phyloP scores from a whole-genome alignment of 1,140 invertebrate genomes.

The Camponotus floridanus region DNA sequence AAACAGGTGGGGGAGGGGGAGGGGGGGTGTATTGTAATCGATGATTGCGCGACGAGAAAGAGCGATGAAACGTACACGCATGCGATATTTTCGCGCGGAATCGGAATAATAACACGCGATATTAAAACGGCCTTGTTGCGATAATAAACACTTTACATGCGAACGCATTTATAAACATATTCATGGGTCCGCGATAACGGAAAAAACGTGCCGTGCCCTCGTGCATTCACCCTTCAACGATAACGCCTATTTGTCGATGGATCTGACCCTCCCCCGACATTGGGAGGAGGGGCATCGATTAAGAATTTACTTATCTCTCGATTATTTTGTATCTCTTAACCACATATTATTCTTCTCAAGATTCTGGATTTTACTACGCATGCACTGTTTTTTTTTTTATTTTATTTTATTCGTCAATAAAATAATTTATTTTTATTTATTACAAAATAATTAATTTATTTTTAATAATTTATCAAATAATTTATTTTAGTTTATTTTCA shows the following conservation, averaged over 20 bases:
- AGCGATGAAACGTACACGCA: too few species aligned
- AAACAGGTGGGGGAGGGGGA: background rate
- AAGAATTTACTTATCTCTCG: background rate
- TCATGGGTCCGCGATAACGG: background rate
- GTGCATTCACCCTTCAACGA: constrained; percentile 11
- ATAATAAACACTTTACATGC: constrained; percentile 29
- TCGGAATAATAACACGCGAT: background rate
- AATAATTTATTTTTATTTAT: too few species aligned
- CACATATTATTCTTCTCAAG: too few species aligned
- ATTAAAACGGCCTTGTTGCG: constrained; percentile 24
- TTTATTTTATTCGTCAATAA: too few species aligned
- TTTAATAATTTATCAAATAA: too few species aligned
- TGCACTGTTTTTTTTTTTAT: background rate
- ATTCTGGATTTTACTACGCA: background rate
- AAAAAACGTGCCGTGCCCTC: background rate
- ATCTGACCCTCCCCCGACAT: background rate
- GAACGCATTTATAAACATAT: background rate
- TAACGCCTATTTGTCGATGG: background rate
- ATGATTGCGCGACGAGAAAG: background rate
- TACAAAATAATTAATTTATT: too few species aligned
- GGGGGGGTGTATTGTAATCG: background rate
- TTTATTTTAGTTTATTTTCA: background rate
- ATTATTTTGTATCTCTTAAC: background rate
- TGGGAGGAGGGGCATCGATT: background rate
- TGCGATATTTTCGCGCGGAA: background rate